Percentiles rank a stretch among this genome's conserved stretches.
These are phyloP conservation scores for Isurus oxyrinchus DNA, from an alignment of 2,113 vertebrate genomes.

Conservation along the genomic window DNA sequence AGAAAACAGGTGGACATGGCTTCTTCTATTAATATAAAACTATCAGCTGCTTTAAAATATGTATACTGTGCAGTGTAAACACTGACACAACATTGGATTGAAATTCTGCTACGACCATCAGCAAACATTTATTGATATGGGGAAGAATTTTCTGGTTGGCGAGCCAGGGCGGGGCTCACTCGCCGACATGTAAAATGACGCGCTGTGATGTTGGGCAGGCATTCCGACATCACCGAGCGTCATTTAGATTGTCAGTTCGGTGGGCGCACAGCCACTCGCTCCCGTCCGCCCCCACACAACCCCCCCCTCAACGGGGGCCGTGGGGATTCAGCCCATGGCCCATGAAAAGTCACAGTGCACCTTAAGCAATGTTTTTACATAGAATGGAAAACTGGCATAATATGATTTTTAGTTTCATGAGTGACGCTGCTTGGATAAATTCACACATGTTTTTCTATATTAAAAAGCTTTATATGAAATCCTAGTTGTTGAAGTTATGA, in stretches of 20 bases:
- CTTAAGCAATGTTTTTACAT: background rate
- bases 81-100: background rate
- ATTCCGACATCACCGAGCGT: too few species aligned
- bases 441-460: background rate
- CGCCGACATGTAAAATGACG: too few species aligned
- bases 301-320: too few species aligned
- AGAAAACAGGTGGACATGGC: background rate
- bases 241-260: too few species aligned
- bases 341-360: background rate
- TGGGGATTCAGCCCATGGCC: too few species aligned
- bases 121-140: background rate
- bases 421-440: background rate
- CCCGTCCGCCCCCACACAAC: too few species aligned
- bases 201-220: too few species aligned
- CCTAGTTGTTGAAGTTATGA: background rate
- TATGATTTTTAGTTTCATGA: background rate
- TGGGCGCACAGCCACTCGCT: too few species aligned
- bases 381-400: background rate
- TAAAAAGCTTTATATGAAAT: background rate
- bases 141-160: too few species aligned
- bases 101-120: background rate
- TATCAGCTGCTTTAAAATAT: background rate
- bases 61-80: background rate
- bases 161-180: too few species aligned
- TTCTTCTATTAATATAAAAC: background rate